A percentile compares a stretch with the other conserved stretches of the same genome.
These are phyloP conservation scores for Ammodytes dubius DNA, from an alignment of 2,113 vertebrate species.

Conservation along the genomic window DNA sequence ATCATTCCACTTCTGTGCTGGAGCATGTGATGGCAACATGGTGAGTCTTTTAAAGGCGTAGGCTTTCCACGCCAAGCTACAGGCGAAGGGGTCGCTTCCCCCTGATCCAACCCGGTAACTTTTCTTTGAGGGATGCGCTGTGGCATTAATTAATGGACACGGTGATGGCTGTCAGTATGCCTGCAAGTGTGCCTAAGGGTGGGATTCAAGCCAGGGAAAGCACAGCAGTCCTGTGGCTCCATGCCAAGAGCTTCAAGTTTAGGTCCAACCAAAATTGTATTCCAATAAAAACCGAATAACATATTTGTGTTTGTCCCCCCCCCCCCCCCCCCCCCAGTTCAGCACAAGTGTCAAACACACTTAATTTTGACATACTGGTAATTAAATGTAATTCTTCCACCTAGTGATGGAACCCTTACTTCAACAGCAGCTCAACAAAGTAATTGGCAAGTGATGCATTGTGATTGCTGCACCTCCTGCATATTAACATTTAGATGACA, in stretches of 20 bases:
- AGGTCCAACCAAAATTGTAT: not conserved
- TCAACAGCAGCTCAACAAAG: slow-evolving; percentile 13
- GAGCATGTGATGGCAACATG: slow-evolving; percentile 78
- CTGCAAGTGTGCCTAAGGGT: not conserved
- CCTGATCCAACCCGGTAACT: slow-evolving; percentile 38
- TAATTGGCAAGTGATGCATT: slow-evolving; percentile 27
- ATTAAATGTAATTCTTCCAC: slow-evolving; percentile 44
- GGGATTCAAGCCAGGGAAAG: not conserved
- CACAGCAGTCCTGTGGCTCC: not conserved
- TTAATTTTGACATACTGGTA: slow-evolving; percentile 41
- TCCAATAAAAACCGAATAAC: not conserved
- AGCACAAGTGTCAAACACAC: slow-evolving; percentile 39
- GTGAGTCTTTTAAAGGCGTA: slow-evolving; percentile 80
- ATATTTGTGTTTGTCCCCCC: no score
- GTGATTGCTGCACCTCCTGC: not conserved
- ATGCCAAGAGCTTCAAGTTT: not conserved
- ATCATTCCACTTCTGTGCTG: slow-evolving; percentile 67
- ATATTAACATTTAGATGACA: slow-evolving; percentile 39
- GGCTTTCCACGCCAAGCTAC: slow-evolving; percentile 57
- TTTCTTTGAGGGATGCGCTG: slow-evolving; percentile 26
- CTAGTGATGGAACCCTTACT: not conserved
- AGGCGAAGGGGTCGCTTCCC: not conserved
- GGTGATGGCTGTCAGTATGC: slow-evolving; percentile 8
- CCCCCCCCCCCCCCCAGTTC: not conserved
- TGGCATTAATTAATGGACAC: slow-evolving; percentile 22